Evolutionary conservation across 2,113 vertebrate species (phyloP), one percentile per base, ranked within the genome.

Genomic region (Oryzias curvinotus): DNA sequence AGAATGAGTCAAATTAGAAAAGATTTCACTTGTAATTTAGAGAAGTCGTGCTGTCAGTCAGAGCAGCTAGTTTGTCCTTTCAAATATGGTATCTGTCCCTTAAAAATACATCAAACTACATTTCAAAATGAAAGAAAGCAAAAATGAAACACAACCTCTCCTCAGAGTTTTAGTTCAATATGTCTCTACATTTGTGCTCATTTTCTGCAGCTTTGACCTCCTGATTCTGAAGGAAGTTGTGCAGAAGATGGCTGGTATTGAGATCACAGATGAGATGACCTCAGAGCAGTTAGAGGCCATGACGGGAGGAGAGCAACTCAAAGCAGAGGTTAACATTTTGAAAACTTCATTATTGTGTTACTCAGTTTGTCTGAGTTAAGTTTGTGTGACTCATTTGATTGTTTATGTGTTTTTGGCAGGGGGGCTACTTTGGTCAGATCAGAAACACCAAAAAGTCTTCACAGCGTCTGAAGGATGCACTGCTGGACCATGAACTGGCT

Each of bases 241-340:
- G 57, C 97, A 99, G 89, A 99, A 99, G 90, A 99, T 99, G 96
- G 97, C 97, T 3, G 97, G 97, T 53, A 99, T 99, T 63, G 97
- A 99, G 92, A 97, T 99, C 82, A 98, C 97, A 15, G 96, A 99
- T 65, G 97, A 99, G 88, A 98, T 99, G 94, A 99, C 97, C 5
- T 93, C 92, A 70, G 96, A 99, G 66, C 97, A 99, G 54, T 81
- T 99, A 52, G 97, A 99, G 85, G 97, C 97, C 75, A 98, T 99
- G 96, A 98, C 96, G 14, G 97, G 97, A 71, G 97, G 97, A 76
- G 97, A 99, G 45, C 97, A 98, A 63, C 92, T 99, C 42, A 98
- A 98, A 93, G 97, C 97, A 3, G 97, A 99, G 95, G 96, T 97
- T 47, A 30, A 14, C 57, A 66, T 15, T 30, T 46, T 21, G 14